These are phyloP conservation scores for Galerucella nymphaeae DNA, from an alignment of 2,888 invertebrate genomes.

Conservation along the genomic window DNA sequence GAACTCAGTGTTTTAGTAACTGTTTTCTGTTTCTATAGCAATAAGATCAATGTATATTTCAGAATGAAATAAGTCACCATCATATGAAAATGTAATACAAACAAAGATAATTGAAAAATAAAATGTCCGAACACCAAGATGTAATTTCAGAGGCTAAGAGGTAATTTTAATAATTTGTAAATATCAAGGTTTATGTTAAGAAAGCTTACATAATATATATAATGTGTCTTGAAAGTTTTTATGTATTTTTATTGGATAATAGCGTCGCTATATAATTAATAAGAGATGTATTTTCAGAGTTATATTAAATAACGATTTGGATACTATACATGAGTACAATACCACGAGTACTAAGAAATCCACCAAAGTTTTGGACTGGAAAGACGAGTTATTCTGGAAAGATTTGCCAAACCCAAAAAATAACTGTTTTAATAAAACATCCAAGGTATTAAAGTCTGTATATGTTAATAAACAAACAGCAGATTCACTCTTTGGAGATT, in stretches of 20 bases:
- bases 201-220: too few species aligned
- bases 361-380: constrained; percentile 37
- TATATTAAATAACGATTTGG: constrained; percentile 25
- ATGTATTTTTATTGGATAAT: too few species aligned
- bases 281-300: not conserved
- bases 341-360: constrained; percentile 22
- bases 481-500: constrained; percentile 21
- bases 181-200: too few species aligned
- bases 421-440: constrained; percentile 13
- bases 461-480: constrained; percentile 10
- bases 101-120: not conserved
- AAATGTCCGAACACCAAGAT: constrained; percentile 32
- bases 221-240: too few species aligned
- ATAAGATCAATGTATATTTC: constrained; percentile 1
- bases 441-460: constrained; percentile 1
- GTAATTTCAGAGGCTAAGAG: constrained; percentile 41
- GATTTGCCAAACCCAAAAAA: constrained; percentile 41
- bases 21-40: constrained; percentile 2
- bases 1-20: not conserved
- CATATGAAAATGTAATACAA: not conserved
- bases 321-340: constrained; percentile 24
- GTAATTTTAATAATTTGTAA: constrained; percentile 10
- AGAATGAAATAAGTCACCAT: not conserved
- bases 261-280: too few species aligned
- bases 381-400: constrained; percentile 41